Conservation (phyloP, 2,113 vertebrate species). For the Poecilia latipinna region DNA sequence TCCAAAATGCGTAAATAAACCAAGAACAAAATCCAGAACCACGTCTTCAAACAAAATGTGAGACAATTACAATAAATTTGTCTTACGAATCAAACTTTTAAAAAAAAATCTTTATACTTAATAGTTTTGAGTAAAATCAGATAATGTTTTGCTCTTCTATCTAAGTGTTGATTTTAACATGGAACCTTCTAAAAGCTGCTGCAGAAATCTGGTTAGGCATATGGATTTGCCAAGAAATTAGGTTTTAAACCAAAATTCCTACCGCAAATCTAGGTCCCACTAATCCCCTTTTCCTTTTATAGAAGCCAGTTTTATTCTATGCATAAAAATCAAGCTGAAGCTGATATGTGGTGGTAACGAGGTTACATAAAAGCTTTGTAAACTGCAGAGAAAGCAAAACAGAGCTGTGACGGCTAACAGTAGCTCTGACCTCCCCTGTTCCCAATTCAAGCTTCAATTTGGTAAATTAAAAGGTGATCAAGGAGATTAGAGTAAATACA, state of each 20-base stretch:
- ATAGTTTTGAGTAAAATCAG: not conserved
- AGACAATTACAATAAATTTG: not conserved
- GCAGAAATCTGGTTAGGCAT: conserved; percentile 4
- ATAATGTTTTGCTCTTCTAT: not conserved
- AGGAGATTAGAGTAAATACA: conserved; percentile 56
- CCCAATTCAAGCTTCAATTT: conserved; percentile 59
- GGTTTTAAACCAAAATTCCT: conserved; percentile 1
- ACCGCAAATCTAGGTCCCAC: conserved; percentile 4
- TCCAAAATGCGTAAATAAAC: not conserved
- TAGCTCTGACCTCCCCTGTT: conserved; percentile 12
- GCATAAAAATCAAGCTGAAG: not conserved
- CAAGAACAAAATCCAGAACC: not conserved
- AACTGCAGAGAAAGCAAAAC: not conserved
- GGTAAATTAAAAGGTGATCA: conserved; percentile 70
- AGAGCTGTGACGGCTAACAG: not conserved
- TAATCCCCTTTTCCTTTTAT: conserved; percentile 1
- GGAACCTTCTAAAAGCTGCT: conserved; percentile 7
- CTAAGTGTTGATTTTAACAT: conserved; percentile 12
- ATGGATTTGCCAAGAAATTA: conserved; percentile 12
- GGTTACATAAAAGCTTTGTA: conserved; percentile 10
- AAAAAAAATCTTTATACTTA: not conserved
- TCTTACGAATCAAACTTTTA: not conserved
- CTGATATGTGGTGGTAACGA: conserved; percentile 6
- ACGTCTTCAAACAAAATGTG: not conserved
- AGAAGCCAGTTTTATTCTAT: not conserved